phyloP scores from a whole-genome alignment of 2,888 invertebrate genomes.

The Callyntrura sp. region DNA sequence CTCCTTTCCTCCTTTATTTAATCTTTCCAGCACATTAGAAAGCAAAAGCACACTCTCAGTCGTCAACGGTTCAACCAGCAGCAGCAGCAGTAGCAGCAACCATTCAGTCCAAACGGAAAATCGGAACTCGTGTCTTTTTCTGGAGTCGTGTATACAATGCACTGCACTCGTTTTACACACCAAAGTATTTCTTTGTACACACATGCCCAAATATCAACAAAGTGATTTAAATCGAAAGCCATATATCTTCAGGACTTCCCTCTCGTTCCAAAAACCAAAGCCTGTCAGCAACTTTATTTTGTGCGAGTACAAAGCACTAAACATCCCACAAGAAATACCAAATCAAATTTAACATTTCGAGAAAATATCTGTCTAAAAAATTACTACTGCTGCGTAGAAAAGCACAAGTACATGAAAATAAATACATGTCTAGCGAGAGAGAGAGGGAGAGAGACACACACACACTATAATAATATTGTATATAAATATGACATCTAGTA shows the following conservation, averaged over 20 bases:
- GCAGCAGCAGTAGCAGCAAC: background rate
- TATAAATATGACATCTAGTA: background rate
- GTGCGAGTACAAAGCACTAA: background rate
- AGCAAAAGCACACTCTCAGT: slow-evolving; percentile 17
- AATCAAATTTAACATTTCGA: slow-evolving; percentile 27
- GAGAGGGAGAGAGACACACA: no score
- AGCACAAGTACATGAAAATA: background rate
- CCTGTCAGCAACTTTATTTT: slow-evolving; percentile 51
- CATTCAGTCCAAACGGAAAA: slow-evolving; percentile 11
- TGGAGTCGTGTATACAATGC: background rate
- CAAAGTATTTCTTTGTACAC: background rate
- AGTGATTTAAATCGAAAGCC: slow-evolving; percentile 68
- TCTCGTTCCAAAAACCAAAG: slow-evolving; percentile 49
- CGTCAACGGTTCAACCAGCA: background rate
- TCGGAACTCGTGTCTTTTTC: slow-evolving; percentile 21
- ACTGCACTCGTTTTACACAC: background rate
- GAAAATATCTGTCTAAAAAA: slow-evolving; percentile 35
- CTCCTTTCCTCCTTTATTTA: slow-evolving; percentile 35
- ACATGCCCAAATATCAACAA: slow-evolving; percentile 69
- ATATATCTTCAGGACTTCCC: slow-evolving; percentile 65
- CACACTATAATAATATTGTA: background rate
- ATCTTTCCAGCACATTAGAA: slow-evolving; percentile 51
- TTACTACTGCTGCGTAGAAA: background rate
- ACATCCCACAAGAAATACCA: slow-evolving; percentile 6
- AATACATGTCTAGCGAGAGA: background rate